phyloP scores from a whole-genome alignment of 2,888 invertebrate genomes.

The Cerceris rybyensis region DNA sequence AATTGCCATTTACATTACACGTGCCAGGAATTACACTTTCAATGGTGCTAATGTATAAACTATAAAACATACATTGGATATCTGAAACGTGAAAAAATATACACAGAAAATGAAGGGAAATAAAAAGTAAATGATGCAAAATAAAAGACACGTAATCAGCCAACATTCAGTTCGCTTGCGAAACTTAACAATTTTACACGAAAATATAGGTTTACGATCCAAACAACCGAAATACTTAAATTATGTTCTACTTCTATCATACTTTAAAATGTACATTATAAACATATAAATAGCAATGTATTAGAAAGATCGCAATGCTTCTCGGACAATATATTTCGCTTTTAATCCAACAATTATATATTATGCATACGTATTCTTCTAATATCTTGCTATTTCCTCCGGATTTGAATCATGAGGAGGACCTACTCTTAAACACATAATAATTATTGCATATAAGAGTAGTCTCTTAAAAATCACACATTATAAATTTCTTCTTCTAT shows the following conservation, averaged over 20 bases:
- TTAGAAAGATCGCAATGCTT: slow-evolving; percentile 15
- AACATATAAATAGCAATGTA: slow-evolving; percentile 32
- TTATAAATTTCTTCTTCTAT: slow-evolving; percentile 17
- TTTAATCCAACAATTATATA: background rate
- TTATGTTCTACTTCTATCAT: slow-evolving; percentile 54
- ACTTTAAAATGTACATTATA: slow-evolving; percentile 35
- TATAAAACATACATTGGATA: slow-evolving; percentile 73
- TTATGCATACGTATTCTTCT: slow-evolving; percentile 11
- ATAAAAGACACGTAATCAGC: slow-evolving; percentile 51
- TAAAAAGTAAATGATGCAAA: slow-evolving; percentile 59
- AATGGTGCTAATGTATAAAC: slow-evolving; percentile 73
- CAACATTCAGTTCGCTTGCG: slow-evolving; percentile 21
- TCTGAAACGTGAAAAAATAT: slow-evolving; percentile 75
- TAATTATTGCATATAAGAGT: slow-evolving; percentile 11
- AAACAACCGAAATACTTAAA: slow-evolving; percentile 33
- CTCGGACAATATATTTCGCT: background rate
- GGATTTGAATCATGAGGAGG: slow-evolving; percentile 4
- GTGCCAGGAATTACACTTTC: slow-evolving; percentile 72
- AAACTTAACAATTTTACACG: slow-evolving; percentile 29
- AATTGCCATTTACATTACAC: slow-evolving; percentile 71
- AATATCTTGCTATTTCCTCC: slow-evolving; percentile 32
- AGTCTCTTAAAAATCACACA: slow-evolving; percentile 25
- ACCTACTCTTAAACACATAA: slow-evolving; percentile 8
- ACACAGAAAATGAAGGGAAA: slow-evolving; percentile 60
- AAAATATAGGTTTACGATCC: slow-evolving; percentile 19